Conservation (phyloP, 2,888 invertebrate genomes). For the Strigamia transsilvanica region DNA sequence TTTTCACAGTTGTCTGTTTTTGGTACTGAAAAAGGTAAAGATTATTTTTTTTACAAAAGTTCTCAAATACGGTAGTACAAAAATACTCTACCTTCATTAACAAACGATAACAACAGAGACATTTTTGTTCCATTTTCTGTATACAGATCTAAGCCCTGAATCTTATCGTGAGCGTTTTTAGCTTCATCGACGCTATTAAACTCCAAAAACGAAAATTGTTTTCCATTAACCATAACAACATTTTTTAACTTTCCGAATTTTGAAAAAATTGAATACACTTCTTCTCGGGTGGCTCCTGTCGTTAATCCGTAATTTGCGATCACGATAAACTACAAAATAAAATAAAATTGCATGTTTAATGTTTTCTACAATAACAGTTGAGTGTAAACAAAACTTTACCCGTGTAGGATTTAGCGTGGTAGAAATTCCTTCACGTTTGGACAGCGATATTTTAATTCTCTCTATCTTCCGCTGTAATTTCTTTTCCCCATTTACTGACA, state of each 20-base stretch:
- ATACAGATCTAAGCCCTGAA: conserved; percentile 68
- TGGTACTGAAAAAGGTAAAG: conserved; percentile 63
- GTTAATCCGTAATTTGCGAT: conserved; percentile 89
- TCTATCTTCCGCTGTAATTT: conserved; percentile 2
- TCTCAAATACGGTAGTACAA: background rate
- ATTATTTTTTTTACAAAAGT: background rate
- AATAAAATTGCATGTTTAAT: background rate
- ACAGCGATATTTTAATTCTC: background rate
- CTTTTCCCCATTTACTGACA: conserved; percentile 3
- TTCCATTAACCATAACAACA: conserved; percentile 77
- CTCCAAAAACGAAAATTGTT: conserved; percentile 81
- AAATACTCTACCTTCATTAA: conserved; percentile 69
- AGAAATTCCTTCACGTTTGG: background rate
- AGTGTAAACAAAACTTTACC: background rate
- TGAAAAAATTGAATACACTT: conserved; percentile 69
- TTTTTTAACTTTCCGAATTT: conserved; percentile 69
- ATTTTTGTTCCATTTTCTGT: conserved; percentile 68
- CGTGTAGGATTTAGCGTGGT: background rate
- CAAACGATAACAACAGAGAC: conserved; percentile 74
- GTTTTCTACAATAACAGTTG: background rate
- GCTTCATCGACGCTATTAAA: conserved; percentile 70
- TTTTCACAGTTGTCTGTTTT: conserved; percentile 57
- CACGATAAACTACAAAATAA: conserved; percentile 72
- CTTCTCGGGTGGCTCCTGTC: conserved; percentile 77
- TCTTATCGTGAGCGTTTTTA: conserved; percentile 68